phyloP scores from a whole-genome alignment of 2,888 invertebrate genomes.

The Eupithecia subfuscata region DNA sequence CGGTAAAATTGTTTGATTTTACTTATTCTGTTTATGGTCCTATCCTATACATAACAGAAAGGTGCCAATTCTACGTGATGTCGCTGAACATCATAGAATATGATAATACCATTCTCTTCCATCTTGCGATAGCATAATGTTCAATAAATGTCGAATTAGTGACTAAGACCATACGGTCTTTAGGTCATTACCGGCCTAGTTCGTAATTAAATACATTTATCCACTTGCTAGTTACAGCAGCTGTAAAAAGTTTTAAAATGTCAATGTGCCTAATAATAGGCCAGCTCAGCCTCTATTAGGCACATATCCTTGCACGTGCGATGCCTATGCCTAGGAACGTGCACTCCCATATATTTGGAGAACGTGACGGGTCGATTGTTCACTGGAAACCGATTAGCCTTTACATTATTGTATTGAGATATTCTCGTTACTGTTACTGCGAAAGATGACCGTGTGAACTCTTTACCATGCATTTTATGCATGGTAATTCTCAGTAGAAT shows the following conservation, averaged over 20 bases:
- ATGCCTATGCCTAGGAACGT: slow-evolving; percentile 39
- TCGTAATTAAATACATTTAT: slow-evolving; percentile 14
- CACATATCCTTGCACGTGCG: slow-evolving; percentile 55
- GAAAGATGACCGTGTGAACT: slow-evolving; percentile 40
- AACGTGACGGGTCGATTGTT: slow-evolving; percentile 57
- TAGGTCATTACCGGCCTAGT: not conserved
- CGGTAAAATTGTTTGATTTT: not conserved
- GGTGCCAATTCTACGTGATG: not conserved
- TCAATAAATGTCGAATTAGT: not conserved
- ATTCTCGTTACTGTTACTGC: slow-evolving; percentile 36
- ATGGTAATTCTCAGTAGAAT: not conserved
- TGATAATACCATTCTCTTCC: not conserved
- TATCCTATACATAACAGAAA: too few relatives aligned
- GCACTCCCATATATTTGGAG: slow-evolving; percentile 41
- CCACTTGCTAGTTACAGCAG: slow-evolving; percentile 12
- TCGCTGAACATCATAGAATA: not conserved
- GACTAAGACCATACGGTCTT: not conserved
- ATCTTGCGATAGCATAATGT: not conserved
- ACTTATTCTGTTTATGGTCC: not conserved
- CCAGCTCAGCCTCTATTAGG: slow-evolving; percentile 49
- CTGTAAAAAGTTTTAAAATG: slow-evolving; percentile 20
- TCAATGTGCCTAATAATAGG: slow-evolving; percentile 28
- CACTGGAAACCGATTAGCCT: slow-evolving; percentile 50
- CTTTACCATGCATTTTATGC: not conserved
- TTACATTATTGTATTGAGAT: slow-evolving; percentile 33